Evolutionary conservation across 1,140 invertebrate species (phyloP).

Genomic region (Papilio glaucus): DNA sequence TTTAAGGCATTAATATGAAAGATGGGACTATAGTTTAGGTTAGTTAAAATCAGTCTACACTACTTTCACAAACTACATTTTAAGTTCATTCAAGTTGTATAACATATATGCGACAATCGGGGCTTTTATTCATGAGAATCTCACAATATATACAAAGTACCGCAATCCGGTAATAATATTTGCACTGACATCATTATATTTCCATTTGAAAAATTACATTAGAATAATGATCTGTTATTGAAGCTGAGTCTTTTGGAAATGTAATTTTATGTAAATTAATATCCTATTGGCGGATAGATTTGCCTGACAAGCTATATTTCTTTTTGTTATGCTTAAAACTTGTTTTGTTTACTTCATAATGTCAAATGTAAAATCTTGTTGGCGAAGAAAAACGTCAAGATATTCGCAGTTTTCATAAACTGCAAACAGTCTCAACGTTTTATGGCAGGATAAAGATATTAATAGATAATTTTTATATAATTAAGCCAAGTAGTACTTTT

Average conservation of each 20-base stretch:
- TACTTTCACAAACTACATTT: too few species aligned
- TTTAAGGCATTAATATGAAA: too few species aligned
- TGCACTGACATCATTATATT: conserved; percentile 25
- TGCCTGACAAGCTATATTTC: background rate
- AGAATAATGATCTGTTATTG: conserved; percentile 40
- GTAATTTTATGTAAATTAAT: conserved; percentile 6
- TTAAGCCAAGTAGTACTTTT: too few species aligned
- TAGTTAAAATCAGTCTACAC: too few species aligned
- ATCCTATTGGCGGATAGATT: background rate
- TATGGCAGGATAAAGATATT: too few species aligned
- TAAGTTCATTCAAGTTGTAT: background rate
- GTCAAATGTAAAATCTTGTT: background rate
- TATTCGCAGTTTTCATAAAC: too few species aligned
- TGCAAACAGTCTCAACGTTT: too few species aligned
- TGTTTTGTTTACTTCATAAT: background rate
- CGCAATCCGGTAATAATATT: conserved; percentile 31
- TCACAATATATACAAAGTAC: background rate
- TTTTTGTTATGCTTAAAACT: background rate
- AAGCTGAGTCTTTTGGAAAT: background rate
- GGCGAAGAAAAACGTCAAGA: too few species aligned
- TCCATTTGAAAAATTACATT: conserved; percentile 45
- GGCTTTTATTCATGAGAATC: background rate
- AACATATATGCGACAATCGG: background rate
- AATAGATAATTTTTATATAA: too few species aligned
- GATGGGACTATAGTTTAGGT: too few species aligned